Base-by-base conservation (phyloP, 2,113 vertebrate species). In the Clarias macrocephalus region DNA sequence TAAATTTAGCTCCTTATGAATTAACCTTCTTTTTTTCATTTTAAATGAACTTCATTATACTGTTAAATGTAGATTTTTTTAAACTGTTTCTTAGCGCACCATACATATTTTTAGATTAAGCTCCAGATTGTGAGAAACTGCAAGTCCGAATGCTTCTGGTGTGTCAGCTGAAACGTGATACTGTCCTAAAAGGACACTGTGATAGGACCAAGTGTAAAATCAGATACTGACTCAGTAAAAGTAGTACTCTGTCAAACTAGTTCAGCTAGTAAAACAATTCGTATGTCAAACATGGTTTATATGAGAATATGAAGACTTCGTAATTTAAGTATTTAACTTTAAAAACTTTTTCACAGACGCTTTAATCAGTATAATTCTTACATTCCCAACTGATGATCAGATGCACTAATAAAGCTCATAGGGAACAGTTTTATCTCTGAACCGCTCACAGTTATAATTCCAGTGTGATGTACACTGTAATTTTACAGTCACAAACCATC, bases 111-210 rank as follows among this genome's bases (percentile, higher is more conserved):
- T 13, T n/a, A 25, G 23, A 65, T 42, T 48, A 30, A n/a, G 76
- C 75, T 76, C 59, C 85, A 87, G 85, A 84, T 86, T 81, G 85
- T 13, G 76, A 28, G 88, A 83, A 84, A 88, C 30, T 15, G 68
- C 70, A 79, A 76, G 60, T 56, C 70, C 62, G 81, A 80, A 30
- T 84, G 80, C 28, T 86, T 81, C 85, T 87, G 85, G 73, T 77
- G 63, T 56, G 54, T 10, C 1, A 2, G 77, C 77, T 2, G 59
- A 21, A 30, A 80, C 7, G 1, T 10, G 12, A 77, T 56, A 28
- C 75, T 77, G 25, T 23, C n/a, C 11, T 12, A 76, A 76, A 54
- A 7, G 21, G 37, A 48, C 23, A 8, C 54, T 13, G 2, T 77
- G 13, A 56, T 15, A 7, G 21, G 19, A 75, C 48, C 21, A 48